These are phyloP conservation scores for Acyrthosiphon pisum DNA, from an alignment of 1,140 invertebrate genomes.

Conservation along the genomic window DNA sequence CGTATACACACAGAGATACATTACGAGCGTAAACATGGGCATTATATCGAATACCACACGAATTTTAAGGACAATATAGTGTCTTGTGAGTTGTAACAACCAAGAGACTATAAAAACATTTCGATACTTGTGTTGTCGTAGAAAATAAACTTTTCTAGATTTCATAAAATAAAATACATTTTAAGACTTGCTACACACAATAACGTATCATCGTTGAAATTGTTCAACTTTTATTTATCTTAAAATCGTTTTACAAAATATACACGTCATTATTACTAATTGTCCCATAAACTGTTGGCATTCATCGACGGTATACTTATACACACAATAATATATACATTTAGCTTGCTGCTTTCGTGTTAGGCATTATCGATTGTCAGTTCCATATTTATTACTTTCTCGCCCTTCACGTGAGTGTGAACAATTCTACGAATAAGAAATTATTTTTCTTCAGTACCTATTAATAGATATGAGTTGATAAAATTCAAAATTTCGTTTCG, in stretches of 20 bases:
- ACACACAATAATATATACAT: background rate
- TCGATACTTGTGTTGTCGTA: background rate
- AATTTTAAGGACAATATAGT: background rate
- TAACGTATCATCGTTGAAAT: background rate
- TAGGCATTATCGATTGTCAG: background rate
- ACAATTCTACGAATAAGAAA: background rate
- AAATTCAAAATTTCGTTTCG: background rate
- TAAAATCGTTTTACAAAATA: background rate
- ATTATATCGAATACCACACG: background rate
- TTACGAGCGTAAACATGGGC: conserved; percentile 24
- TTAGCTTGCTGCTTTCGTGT: background rate
- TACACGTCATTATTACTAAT: background rate
- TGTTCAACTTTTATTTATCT: background rate
- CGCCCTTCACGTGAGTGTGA: no score
- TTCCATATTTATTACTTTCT: background rate
- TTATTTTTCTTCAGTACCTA: background rate
- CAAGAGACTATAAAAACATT: background rate
- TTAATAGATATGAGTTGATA: background rate
- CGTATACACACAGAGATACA: background rate
- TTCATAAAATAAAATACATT: background rate
- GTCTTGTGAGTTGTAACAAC: background rate
- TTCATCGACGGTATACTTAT: background rate
- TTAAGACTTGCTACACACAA: background rate
- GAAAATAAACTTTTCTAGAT: conserved; percentile 2
- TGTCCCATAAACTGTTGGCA: background rate